Evolutionary conservation across 1,140 invertebrate genomes (phyloP).

Genomic region (Marisa cornuarietis): DNA sequence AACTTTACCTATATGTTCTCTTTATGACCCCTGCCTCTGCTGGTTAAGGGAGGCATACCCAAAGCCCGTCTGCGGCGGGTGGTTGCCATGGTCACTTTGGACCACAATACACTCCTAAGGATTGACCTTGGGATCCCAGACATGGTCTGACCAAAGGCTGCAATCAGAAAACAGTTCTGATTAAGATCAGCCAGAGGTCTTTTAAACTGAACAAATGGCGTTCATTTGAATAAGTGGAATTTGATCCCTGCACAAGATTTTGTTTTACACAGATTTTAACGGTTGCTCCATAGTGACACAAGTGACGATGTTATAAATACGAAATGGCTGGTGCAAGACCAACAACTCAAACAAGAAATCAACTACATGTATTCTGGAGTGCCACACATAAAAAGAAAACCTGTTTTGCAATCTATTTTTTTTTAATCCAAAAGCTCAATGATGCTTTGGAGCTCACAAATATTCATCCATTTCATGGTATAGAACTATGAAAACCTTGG

Average conservation of each 20-base stretch:
- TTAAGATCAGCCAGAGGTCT: too few relatives aligned
- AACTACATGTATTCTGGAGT: too few relatives aligned
- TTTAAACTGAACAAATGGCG: background rate
- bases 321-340: too few relatives aligned
- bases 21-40: background rate
- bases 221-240: background rate
- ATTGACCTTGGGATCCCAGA: background rate
- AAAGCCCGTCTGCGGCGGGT: slow-evolving; percentile 5
- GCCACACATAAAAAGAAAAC: too few relatives aligned
- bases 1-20: background rate
- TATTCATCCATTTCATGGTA: too few relatives aligned
- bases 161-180: slow-evolving; percentile 1
- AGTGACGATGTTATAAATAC: too few relatives aligned
- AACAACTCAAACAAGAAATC: too few relatives aligned
- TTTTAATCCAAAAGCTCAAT: too few relatives aligned
- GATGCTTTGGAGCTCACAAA: too few relatives aligned
- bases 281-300: background rate
- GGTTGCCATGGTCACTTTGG: slow-evolving; percentile 7
- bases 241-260: background rate
- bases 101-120: slow-evolving; percentile 7
- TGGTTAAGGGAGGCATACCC: slow-evolving; percentile 1
- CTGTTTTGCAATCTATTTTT: too few relatives aligned
- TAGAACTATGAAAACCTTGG: too few relatives aligned
- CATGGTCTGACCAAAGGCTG: slow-evolving; percentile 9
- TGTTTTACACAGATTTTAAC: background rate